Conservation (phyloP, 2,113 vertebrate genomes). For the Labrus mixtus region DNA sequence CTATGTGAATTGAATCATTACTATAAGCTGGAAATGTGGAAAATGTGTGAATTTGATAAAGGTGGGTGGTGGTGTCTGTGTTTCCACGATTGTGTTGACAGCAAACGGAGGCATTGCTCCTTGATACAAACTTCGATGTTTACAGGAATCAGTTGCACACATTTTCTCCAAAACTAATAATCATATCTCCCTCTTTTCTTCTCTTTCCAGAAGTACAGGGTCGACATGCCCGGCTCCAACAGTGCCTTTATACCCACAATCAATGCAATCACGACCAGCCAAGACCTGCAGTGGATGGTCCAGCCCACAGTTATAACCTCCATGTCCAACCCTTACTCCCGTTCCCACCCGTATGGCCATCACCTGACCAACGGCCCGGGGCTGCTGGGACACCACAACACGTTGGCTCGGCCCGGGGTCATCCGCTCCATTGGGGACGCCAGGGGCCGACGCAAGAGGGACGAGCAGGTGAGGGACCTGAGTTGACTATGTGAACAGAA, state of each 20-base stretch:
- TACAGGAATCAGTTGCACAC: conserved; percentile 8
- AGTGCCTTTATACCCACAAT: conserved; percentile 99
- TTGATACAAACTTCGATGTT: conserved; percentile 12
- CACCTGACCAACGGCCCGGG: conserved; percentile 89
- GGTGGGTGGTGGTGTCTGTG: conserved; percentile 40
- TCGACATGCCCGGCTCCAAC: conserved; percentile 99
- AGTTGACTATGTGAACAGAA: background rate
- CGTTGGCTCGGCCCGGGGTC: conserved; percentile 92
- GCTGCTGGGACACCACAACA: conserved; percentile 90
- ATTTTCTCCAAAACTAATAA: background rate
- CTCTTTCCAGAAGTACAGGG: conserved; percentile 92
- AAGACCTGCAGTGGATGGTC: conserved; percentile 99
- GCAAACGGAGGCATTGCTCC: conserved; percentile 1
- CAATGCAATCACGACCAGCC: conserved; percentile 99
- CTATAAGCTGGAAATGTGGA: conserved; percentile 56
- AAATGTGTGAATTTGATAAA: conserved; percentile 66
- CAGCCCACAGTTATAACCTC: conserved; percentile 99
- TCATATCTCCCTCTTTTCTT: background rate
- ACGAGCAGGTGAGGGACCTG: conserved; percentile 89
- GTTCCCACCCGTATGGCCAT: conserved; percentile 93
- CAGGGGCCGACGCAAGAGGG: conserved; percentile 92
- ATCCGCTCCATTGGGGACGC: conserved; percentile 97
- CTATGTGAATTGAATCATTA: conserved; percentile 69
- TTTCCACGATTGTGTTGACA: conserved; percentile 24
- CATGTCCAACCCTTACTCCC: conserved; percentile 96